Evolutionary conservation across 1,140 invertebrate genomes (phyloP), one percentile per base, ranked within the genome.

Genomic region (Phenacoccus solenopsis): DNA sequence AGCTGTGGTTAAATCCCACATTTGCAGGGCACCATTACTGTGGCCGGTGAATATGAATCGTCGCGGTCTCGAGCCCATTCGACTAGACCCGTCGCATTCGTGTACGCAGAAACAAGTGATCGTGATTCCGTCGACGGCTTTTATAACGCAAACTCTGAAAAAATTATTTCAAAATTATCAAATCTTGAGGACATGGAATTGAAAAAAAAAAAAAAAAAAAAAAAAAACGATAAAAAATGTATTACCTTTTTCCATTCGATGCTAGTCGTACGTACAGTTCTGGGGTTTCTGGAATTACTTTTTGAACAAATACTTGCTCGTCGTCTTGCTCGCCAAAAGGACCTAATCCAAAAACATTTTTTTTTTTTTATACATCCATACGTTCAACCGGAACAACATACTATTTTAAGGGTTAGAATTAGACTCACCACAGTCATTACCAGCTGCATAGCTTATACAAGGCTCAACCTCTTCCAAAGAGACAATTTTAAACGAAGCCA

Each of bases 1-100:
- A 61, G 94, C 95, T 10, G 94, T 98, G 1, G 94, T 97, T 30
- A 99, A 82, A 81, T 99, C 96, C 95, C 95, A 98, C 90, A 98
- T 95, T 82, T 98, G 95, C 74, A 98, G 90, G 68, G 90, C 89
- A 64, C 96, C 96, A 78, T 93, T 96, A 20, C 88, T 87, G 78
- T 98, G 96, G 4, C 96, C 96, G 20, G 95, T 97, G 74, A 98
- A 90, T 74, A 99, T 89, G 76, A 96, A 94, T 71, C 95, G 78
- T 12, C 93, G 81, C 1, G 94, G 93, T 70, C 94, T 82, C 13
- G 94, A 93, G 1, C 92, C 93, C 89, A 95, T 94, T 32, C 93
- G 83, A 77, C 87, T 90, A 0, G 92, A 93, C 0, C 94, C 94
- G 81, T 98, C 96, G 79, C 94, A 98, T 79, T 98, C 95, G 77